These are phyloP conservation scores for Paramormyrops kingsleyae DNA, from an alignment of 2,113 vertebrate genomes.

Conservation along the genomic window DNA sequence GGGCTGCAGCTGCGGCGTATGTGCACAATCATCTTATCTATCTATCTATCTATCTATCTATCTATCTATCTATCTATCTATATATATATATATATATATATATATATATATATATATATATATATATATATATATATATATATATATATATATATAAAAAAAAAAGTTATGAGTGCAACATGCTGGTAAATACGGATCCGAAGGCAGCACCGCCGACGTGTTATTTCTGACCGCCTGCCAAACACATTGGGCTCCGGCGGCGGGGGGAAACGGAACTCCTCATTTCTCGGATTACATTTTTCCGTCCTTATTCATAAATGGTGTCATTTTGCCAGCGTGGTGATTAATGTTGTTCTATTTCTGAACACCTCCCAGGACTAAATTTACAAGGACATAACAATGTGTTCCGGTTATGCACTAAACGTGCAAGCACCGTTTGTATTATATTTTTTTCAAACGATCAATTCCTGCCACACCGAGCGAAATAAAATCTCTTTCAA, in stretches of 20 bases:
- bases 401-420: background rate
- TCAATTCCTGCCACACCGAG: background rate
- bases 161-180: background rate
- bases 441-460: background rate
- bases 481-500: background rate
- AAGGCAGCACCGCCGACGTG: background rate
- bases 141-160: background rate
- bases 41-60: background rate
- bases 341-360: constrained; percentile 12
- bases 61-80: no score
- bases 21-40: background rate
- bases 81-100: no score
- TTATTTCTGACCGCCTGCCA: background rate
- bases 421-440: background rate
- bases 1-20: background rate
- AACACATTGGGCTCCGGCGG: background rate
- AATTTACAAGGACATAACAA: background rate
- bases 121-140: background rate
- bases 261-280: background rate
- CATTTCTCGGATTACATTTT: constrained; percentile 5
- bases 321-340: background rate
- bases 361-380: background rate
- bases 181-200: background rate
- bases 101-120: background rate
- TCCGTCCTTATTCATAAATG: constrained; percentile 13